Percentiles rank a stretch among this genome's conserved stretches.
Evolutionary conservation across 2,888 invertebrate genomes (phyloP).

Genomic region (Andrena fulva): DNA sequence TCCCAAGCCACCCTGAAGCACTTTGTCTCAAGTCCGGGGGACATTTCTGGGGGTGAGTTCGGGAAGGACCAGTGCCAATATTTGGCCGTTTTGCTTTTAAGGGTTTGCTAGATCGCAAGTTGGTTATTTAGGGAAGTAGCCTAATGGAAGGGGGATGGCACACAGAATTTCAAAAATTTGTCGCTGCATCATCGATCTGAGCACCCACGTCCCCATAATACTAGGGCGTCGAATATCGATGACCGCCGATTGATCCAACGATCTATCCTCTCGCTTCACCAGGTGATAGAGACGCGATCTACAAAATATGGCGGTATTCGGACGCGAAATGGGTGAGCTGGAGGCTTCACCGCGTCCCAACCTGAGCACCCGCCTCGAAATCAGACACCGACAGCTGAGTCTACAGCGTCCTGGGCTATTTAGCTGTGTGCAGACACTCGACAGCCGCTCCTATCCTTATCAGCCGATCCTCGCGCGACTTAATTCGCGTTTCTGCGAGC

Average conservation of each 20-base stretch:
- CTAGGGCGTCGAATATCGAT: not conserved
- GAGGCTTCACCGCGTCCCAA: slow-evolving; percentile 6
- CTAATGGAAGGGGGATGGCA: no score
- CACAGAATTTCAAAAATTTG: no score
- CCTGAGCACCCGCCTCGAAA: slow-evolving; percentile 6
- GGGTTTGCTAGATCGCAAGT: no score
- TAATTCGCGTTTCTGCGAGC: slow-evolving; percentile 59
- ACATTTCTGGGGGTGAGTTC: no score
- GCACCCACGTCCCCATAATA: not conserved
- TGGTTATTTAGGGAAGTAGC: no score
- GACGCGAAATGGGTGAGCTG: slow-evolving; percentile 3
- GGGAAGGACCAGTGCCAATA: no score
- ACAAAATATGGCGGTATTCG: not conserved
- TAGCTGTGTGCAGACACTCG: slow-evolving; percentile 11
- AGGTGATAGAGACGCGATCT: not conserved
- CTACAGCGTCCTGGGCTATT: not conserved
- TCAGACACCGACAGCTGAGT: slow-evolving; percentile 12
- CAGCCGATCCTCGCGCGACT: slow-evolving; percentile 56
- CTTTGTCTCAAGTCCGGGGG: no score
- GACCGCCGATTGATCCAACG: no score
- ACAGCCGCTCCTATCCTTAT: slow-evolving; percentile 50
- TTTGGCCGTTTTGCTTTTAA: no score
- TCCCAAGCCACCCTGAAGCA: no score
- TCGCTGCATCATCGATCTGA: not conserved
- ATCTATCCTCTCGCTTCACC: not conserved